Evolutionary conservation across 2,797 vertebrate species (phyloP), one percentile per base, ranked within the genome.

Genomic region (Hipposideros larvatus): DNA sequence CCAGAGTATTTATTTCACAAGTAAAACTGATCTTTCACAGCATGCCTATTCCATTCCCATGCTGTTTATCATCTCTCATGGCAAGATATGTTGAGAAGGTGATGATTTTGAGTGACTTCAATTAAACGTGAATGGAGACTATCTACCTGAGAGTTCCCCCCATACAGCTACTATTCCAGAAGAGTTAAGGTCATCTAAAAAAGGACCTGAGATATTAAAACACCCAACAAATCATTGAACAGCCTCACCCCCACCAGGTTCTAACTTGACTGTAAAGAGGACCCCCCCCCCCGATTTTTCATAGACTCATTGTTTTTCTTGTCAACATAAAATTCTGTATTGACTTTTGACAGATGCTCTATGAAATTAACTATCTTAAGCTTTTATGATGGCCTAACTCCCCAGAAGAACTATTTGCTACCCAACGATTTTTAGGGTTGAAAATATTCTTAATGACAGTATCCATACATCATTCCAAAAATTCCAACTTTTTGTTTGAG

Each of bases 71-170:
- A n/a, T 61, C n/a, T 66, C 18, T 68, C n/a, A 0, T 48, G 78
- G 51, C 61, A n/a, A n/a, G n/a, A n/a, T n/a, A 59, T 59, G 11
- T 65, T 26, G 43, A 73, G 68, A 82, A 85, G 14, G 65, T 53
- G 78, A 46, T 84, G 41, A n/a, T 85, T 78, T 92, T 74, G 84
- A 96, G 78, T 73, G 63, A 83, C 53, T 85, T 73, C 43, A 34
- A 13, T 46, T 84, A 78, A 71, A 59, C 41, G 51, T 48, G 34
- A 90, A 71, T 87, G 28, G 37, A 87, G n/a, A 10, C 9, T 48
- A 6, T 59, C 57, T 3, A 73, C 15, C 22, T 41, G 22, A 51
- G 77, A 34, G 55, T 37, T 84, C 70, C 77, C 34, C 2, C 48
- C 71, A 11, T 9, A 7, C 15, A 9, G 24, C 31, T 70, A 2